phyloP scores from a whole-genome alignment of 2,888 invertebrate genomes.

The Idaea dimidiata region DNA sequence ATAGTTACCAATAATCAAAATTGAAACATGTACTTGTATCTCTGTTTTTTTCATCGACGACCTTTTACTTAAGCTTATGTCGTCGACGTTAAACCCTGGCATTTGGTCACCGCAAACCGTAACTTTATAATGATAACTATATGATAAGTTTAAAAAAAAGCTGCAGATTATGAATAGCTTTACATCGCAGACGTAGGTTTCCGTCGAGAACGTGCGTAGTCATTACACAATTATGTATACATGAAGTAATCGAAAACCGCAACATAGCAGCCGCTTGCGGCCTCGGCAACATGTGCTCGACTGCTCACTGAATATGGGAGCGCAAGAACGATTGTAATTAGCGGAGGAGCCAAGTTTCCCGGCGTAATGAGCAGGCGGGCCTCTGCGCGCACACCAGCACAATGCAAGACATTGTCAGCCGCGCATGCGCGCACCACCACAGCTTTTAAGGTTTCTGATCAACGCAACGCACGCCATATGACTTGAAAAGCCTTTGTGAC shows the following conservation, averaged over 20 bases:
- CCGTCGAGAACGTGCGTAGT: conserved; percentile 43
- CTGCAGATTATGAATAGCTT: conserved; percentile 44
- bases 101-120: conserved; percentile 51
- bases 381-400: conserved; percentile 35
- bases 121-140: conserved; percentile 44
- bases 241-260: conserved; percentile 69
- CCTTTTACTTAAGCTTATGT: neutral
- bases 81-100: conserved; percentile 20
- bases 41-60: conserved; percentile 17
- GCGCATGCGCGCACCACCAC: conserved; percentile 39
- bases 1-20: conserved; percentile 70
- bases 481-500: conserved; percentile 43
- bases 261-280: conserved; percentile 59
- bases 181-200: conserved; percentile 38
- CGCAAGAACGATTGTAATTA: conserved; percentile 62
- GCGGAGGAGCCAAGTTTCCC: conserved; percentile 47
- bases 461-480: conserved; percentile 64
- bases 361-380: conserved; percentile 54
- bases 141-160: conserved; percentile 47
- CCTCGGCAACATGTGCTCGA: conserved; percentile 64
- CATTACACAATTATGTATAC: conserved; percentile 51
- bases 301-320: conserved; percentile 62
- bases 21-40: conserved; percentile 39
- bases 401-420: conserved; percentile 43
- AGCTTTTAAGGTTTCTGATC: conserved; percentile 74